Conservation (phyloP, 2,113 vertebrate genomes). For the Odontophorus gujanensis region DNA sequence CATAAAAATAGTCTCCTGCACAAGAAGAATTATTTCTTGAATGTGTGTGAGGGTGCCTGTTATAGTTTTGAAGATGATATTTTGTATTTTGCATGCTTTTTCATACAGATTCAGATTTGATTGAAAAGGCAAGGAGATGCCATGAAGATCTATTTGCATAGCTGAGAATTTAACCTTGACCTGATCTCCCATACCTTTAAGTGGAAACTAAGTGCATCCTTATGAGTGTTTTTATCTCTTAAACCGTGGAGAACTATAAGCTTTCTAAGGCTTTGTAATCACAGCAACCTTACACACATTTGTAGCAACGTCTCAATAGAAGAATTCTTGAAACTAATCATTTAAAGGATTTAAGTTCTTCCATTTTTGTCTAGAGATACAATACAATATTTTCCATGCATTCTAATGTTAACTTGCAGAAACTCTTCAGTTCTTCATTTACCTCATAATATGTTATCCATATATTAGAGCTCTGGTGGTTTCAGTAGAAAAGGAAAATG, state of each 20-base stretch:
- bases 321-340: not conserved
- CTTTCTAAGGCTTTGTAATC: not conserved
- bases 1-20: not conserved
- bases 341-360: not conserved
- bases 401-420: not conserved
- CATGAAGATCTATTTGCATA: fast-evolving
- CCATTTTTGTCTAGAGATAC: not conserved
- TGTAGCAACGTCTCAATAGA: not conserved
- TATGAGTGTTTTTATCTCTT: not conserved
- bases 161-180: not conserved
- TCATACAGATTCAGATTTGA: not conserved
- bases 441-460: not conserved
- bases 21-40: not conserved
- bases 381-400: not conserved
- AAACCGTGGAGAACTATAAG: not conserved
- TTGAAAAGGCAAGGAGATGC: not conserved
- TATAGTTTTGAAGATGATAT: not conserved
- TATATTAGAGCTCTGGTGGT: not conserved
- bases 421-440: not conserved
- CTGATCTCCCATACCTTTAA: not conserved
- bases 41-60: not conserved
- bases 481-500: not conserved
- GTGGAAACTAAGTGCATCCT: not conserved
- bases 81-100: not conserved
- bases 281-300: not conserved